A percentile compares a stretch with the other conserved stretches of the same genome.
phyloP scores from a whole-genome alignment of 2,113 vertebrate genomes.

The Notiomystis cincta region DNA sequence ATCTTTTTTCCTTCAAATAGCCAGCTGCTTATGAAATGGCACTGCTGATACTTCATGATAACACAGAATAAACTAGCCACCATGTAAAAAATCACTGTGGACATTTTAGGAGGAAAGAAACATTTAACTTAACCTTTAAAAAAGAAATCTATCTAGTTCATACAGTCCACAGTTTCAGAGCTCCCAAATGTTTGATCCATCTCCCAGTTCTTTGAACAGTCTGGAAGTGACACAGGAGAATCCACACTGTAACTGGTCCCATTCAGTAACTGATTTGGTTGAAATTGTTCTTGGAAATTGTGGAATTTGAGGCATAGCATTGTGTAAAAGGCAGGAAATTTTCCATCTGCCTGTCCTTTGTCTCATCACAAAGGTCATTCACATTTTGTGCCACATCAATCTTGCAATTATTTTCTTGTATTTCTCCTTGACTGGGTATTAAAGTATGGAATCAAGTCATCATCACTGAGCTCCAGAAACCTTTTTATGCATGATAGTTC shows the following conservation, averaged over 20 bases:
- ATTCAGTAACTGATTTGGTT: not conserved
- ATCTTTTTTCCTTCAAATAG: not conserved
- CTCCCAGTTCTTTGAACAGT: not conserved
- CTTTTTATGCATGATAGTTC: not conserved
- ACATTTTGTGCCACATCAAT: not conserved
- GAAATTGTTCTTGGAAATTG: not conserved
- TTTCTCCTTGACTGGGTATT: not conserved
- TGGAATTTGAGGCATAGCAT: not conserved
- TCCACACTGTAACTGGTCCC: not conserved
- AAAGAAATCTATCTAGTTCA: not conserved
- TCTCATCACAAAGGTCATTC: not conserved
- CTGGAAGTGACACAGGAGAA: not conserved
- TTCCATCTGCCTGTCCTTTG: not conserved
- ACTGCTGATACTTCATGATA: conserved; percentile 4
- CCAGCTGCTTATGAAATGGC: not conserved
- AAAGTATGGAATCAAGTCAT: not conserved
- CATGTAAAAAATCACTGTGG: not conserved
- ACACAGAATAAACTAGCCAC: not conserved
- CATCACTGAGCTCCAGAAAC: not conserved
- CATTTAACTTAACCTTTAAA: not conserved
- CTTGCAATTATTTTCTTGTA: not conserved
- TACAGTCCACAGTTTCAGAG: not conserved
- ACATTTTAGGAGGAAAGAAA: not conserved
- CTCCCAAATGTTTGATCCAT: not conserved
- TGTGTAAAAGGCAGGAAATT: not conserved